Percentiles rank a stretch among this genome's conserved stretches.
Conservation (phyloP, 2,113 vertebrate genomes). For the pig (Sus scrofa) region T2T-Sscrofa CM000824.6:210190001-210190500, state of each 20-base stretch:
- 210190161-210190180: background rate
- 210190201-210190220: background rate
- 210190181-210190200: background rate
- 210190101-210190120: conserved; percentile 9
- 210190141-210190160: background rate
- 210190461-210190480: too few species aligned
- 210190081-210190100: background rate
- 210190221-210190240: background rate
- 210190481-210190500: rapidly evolving
- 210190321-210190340: background rate
- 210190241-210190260: background rate
- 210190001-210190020: background rate
- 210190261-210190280: background rate
- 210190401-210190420: background rate
- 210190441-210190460: background rate
- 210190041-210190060: background rate
- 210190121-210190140: background rate
- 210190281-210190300: background rate
- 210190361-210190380: background rate
- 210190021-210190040: background rate
- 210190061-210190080: background rate
- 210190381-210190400: background rate
- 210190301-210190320: background rate
- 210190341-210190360: background rate
- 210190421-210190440: background rate